These are phyloP conservation scores for Triplophysa bombifrons DNA, from an alignment of 2,797 vertebrate genomes.

Conservation along the genomic window DNA sequence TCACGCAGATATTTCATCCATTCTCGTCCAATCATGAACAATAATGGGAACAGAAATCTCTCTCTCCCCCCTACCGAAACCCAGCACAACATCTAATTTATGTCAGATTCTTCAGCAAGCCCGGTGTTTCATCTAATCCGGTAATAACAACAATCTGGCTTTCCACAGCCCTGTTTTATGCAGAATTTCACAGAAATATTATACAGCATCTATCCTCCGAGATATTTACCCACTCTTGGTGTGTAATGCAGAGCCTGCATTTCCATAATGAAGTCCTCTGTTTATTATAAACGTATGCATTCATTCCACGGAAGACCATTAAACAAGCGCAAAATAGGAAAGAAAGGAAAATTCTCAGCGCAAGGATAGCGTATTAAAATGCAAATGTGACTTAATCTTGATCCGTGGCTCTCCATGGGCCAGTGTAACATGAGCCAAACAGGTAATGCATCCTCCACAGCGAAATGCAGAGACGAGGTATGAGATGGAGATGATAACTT, in stretches of 20 bases:
- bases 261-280: slow-evolving; percentile 79
- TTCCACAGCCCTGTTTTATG: slow-evolving; percentile 41
- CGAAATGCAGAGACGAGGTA: slow-evolving; percentile 28
- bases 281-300: slow-evolving; percentile 73
- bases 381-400: slow-evolving; percentile 70
- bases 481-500: slow-evolving; percentile 66
- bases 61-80: slow-evolving; percentile 6
- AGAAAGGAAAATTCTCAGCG: slow-evolving; percentile 58
- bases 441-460: slow-evolving; percentile 62
- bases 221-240: slow-evolving; percentile 63
- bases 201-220: slow-evolving; percentile 56
- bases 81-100: slow-evolving; percentile 44
- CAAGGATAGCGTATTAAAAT: slow-evolving; percentile 72
- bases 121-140: slow-evolving; percentile 47
- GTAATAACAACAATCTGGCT: slow-evolving; percentile 50
- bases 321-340: slow-evolving; percentile 76
- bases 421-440: slow-evolving; percentile 62
- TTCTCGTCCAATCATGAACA: slow-evolving; percentile 6
- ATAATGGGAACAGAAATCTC: slow-evolving; percentile 8
- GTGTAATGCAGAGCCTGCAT: slow-evolving; percentile 62
- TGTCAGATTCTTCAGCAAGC: slow-evolving; percentile 39
- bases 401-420: slow-evolving; percentile 63
- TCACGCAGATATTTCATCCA: slow-evolving; percentile 7
- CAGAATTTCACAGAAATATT: slow-evolving; percentile 61
- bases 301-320: slow-evolving; percentile 75